Base-by-base conservation (phyloP, 2,888 invertebrate species). In the Apodemia zela region DNA sequence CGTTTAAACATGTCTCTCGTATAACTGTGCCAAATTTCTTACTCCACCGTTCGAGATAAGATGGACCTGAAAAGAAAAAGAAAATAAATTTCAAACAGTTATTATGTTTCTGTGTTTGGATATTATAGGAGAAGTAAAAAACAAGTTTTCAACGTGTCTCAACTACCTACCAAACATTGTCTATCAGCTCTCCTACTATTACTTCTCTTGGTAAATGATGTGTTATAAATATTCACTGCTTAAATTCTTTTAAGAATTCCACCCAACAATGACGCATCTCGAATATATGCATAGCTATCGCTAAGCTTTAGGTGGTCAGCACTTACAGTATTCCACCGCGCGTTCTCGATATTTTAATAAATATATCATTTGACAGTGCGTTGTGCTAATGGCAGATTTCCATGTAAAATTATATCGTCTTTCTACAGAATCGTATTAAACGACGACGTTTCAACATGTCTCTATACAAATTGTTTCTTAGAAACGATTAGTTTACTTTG, bases 311-410 rank as follows among this genome's bases (percentile, higher is more conserved):
- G 1, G 38, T 62, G 54, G 17, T 18, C 17, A 15, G 10, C 15
- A 5, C 15, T 35, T 7, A 17, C 6, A 1, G 42, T 6, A 42
- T 42, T 42, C 42, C 42, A 42, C 15, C 38, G 13, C 13, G 42
- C 25, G 10, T 25, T 21, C 49, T 25, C 1, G 21, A 54, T 54
- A 54, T 54, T 54, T 54, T 54, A 54, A 54, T 54, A 54, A 54
- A 25, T 54, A 54, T 54, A 25, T 54, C 47, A 33, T 62, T 57
- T 62, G 59, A 62, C 62, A 62, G 45, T 18, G 18, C 18, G 45
- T 35, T 47, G 45, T 58, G 33, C 62, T 62, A 62, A 62, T 62
- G 59, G 62, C 58, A 59, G 45, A 62, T 62, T 62, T 59, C 59
- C 62, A n/a, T 47, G 62, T 62, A 61, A 21, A 17, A 60, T 60